Conservation (phyloP, 2,113 vertebrate genomes). For the Clarias gariepinus region DNA sequence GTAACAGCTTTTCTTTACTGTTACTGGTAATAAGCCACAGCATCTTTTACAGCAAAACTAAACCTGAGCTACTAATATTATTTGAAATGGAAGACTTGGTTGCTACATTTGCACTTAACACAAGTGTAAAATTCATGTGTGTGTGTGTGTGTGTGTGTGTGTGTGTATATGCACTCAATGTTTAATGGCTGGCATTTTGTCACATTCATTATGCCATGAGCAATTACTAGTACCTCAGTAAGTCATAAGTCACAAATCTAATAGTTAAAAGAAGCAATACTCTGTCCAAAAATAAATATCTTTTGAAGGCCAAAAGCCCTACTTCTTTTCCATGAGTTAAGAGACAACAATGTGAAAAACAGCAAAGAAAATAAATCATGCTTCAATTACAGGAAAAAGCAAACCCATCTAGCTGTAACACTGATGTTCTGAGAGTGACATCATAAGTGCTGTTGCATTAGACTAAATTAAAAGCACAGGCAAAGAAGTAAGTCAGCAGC, state of each 20-base stretch:
- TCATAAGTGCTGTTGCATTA: slow-evolving; percentile 61
- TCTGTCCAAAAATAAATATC: slow-evolving; percentile 28
- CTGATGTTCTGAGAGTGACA: slow-evolving; percentile 35
- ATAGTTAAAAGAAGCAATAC: not conserved
- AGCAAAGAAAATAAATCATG: slow-evolving; percentile 37
- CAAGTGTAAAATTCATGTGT: slow-evolving; percentile 2
- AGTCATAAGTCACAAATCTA: not conserved
- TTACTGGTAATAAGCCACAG: not conserved
- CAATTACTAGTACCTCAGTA: not conserved
- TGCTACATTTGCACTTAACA: slow-evolving; percentile 38
- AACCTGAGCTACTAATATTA: slow-evolving; percentile 44
- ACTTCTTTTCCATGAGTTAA: not conserved
- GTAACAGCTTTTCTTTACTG: not conserved
- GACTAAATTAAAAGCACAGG: slow-evolving; percentile 61
- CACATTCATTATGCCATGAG: not conserved
- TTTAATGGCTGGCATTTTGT: slow-evolving; percentile 1
- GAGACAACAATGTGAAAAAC: slow-evolving; percentile 41
- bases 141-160: slow-evolving; percentile 1
- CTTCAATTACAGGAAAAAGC: slow-evolving; percentile 57
- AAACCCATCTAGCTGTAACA: slow-evolving; percentile 49
- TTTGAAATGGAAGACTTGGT: slow-evolving; percentile 43
- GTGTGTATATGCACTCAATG: not conserved
- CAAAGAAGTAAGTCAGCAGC: slow-evolving; percentile 68
- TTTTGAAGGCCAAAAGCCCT: not conserved
- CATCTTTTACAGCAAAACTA: slow-evolving; percentile 29